Percentiles rank a stretch among this genome's conserved stretches.
Conservation (phyloP, 2,888 invertebrate genomes). For the Agonopterix subpropinquella region DNA sequence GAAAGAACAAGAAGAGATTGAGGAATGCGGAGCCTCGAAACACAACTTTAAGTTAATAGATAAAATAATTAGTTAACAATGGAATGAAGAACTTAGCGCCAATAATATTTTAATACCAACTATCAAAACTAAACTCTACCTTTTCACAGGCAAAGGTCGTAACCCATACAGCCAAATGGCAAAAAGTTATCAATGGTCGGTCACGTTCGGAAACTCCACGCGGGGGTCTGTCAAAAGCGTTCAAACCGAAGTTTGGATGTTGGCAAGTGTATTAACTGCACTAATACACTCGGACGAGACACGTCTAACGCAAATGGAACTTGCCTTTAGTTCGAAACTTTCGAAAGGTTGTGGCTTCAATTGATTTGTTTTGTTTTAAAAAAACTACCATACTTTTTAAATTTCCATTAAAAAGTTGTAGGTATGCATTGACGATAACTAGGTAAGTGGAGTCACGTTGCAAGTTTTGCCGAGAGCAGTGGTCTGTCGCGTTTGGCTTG, state of each 20-base stretch:
- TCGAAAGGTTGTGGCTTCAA: constrained; percentile 10
- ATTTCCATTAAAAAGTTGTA: too few relatives aligned
- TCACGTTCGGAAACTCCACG: constrained; percentile 38
- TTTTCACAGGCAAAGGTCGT: constrained; percentile 5
- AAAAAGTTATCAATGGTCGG: constrained; percentile 41
- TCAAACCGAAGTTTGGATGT: constrained; percentile 46
- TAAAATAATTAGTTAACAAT: too few relatives aligned
- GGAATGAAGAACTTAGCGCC: too few relatives aligned
- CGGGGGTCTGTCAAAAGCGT: constrained; percentile 48
- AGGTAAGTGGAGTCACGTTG: too few relatives aligned
- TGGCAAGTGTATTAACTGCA: constrained; percentile 50
- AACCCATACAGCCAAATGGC: constrained; percentile 7
- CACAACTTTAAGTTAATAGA: too few relatives aligned
- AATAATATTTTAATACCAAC: too few relatives aligned
- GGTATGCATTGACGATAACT: too few relatives aligned
- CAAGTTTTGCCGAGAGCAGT: too few relatives aligned
- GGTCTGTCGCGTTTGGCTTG: too few relatives aligned
- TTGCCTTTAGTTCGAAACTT: constrained; percentile 24
- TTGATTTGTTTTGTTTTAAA: constrained; percentile 8
- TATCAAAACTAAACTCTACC: not conserved
- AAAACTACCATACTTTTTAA: too few relatives aligned
- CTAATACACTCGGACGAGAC: constrained; percentile 36
- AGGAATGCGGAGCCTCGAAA: too few relatives aligned
- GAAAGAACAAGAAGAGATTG: too few relatives aligned
- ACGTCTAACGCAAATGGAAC: constrained; percentile 33